Evolutionary conservation across 2,113 vertebrate genomes (phyloP).

Genomic region (Syngnathus typhle): DNA sequence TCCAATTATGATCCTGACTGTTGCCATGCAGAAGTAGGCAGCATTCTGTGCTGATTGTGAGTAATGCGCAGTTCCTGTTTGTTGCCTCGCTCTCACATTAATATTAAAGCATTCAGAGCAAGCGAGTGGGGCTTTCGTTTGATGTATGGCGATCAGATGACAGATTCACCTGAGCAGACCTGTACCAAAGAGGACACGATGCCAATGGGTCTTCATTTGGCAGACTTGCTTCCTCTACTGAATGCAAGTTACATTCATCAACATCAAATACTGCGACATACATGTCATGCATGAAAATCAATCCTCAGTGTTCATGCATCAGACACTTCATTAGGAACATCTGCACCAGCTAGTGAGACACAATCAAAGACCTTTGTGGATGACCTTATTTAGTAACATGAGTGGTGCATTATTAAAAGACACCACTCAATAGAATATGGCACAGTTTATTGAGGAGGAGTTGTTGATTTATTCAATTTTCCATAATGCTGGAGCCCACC

Average conservation of each 20-base stretch:
- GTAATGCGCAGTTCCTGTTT: conserved; percentile 56
- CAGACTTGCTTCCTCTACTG: conserved; percentile 8
- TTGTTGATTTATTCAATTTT: neutral
- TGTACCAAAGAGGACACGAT: conserved; percentile 17
- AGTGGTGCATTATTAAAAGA: neutral
- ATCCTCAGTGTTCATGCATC: too few species aligned
- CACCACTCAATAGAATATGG: neutral
- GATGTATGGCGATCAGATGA: conserved; percentile 35
- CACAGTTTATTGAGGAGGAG: neutral
- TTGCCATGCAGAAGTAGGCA: conserved; percentile 57
- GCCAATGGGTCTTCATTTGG: conserved; percentile 7
- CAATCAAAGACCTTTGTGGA: neutral
- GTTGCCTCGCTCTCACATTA: conserved; percentile 43
- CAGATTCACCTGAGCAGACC: conserved; percentile 36
- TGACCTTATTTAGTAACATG: neutral
- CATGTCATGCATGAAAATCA: neutral
- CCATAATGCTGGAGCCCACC: neutral
- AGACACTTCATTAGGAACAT: neutral
- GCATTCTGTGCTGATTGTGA: conserved; percentile 38
- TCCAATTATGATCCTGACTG: conserved; percentile 45
- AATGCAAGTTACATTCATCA: conserved; percentile 6
- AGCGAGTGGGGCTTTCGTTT: conserved; percentile 17
- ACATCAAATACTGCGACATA: neutral
- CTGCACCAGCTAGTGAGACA: neutral
- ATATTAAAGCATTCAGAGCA: conserved; percentile 48